phyloP scores from a whole-genome alignment of 2,797 vertebrate species.

The Sebastes melanostomus region DNA sequence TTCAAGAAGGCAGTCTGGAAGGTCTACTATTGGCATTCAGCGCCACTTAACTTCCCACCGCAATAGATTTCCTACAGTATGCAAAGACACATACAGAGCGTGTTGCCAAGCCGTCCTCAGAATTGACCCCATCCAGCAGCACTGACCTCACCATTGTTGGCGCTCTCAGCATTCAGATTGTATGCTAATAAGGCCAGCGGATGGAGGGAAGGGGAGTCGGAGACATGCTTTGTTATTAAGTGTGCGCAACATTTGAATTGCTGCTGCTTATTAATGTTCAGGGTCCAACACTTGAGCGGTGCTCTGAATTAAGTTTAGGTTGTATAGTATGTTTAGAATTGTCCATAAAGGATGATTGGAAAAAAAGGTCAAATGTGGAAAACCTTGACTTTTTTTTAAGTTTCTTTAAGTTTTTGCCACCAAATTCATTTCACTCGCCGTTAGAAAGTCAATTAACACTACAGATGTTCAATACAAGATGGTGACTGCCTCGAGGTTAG shows the following conservation, averaged over 20 bases:
- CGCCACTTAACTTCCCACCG: constrained; percentile 74
- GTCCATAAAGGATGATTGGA: constrained; percentile 25
- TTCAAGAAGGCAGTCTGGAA: constrained; percentile 71
- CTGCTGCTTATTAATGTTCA: constrained; percentile 73
- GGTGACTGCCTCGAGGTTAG: neutral
- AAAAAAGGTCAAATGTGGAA: constrained; percentile 20
- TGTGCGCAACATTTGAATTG: constrained; percentile 65
- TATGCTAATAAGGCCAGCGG: constrained; percentile 80
- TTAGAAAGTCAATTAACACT: constrained; percentile 29
- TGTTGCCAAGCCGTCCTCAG: constrained; percentile 72
- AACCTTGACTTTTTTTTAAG: neutral
- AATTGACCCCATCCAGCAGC: constrained; percentile 76
- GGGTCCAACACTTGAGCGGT: constrained; percentile 46
- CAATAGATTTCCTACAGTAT: constrained; percentile 79
- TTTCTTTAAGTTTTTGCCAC: neutral
- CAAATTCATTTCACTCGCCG: neutral
- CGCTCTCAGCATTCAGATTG: constrained; percentile 83
- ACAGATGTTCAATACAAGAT: neutral
- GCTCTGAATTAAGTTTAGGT: constrained; percentile 50
- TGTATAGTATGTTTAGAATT: constrained; percentile 16
- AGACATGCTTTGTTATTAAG: constrained; percentile 73
- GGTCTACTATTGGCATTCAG: constrained; percentile 79
- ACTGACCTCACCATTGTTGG: constrained; percentile 80
- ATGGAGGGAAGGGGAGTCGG: constrained; percentile 52
- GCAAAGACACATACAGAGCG: constrained; percentile 77